A percentile compares a stretch with the other conserved stretches of the same genome.
phyloP scores from a whole-genome alignment of 1,140 invertebrate species.

The Megathymus violae region DNA sequence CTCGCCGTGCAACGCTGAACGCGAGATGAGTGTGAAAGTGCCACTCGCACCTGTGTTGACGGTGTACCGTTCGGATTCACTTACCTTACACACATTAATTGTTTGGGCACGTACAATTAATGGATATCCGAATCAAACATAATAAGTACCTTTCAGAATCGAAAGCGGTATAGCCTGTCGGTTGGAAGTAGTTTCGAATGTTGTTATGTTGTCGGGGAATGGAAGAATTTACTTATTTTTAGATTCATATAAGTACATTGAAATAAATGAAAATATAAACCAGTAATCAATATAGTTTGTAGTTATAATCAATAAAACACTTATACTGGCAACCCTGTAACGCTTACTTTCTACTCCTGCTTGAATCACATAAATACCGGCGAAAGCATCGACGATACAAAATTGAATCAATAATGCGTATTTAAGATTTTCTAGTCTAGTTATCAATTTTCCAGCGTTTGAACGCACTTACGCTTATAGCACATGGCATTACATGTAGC shows the following conservation, averaged over 20 bases:
- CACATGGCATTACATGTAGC: constrained; percentile 54
- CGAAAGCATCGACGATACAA: constrained; percentile 63
- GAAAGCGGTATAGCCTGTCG: not conserved
- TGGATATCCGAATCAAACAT: not conserved
- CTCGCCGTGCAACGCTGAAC: constrained; percentile 31
- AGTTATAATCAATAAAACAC: not conserved
- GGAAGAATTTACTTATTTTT: too few relatives aligned
- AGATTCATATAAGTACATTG: too few relatives aligned
- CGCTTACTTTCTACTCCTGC: constrained; percentile 56
- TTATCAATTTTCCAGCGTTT: constrained; percentile 48
- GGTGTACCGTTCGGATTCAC: constrained; percentile 60
- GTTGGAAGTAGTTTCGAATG: constrained; percentile 9
- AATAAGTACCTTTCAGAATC: not conserved
- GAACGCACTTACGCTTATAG: constrained; percentile 55
- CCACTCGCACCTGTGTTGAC: constrained; percentile 53
- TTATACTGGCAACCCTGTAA: not conserved
- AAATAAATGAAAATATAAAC: too few relatives aligned
- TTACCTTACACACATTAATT: constrained; percentile 56
- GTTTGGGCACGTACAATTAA: constrained; percentile 40
- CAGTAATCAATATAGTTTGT: too few relatives aligned
- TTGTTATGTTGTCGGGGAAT: too few relatives aligned
- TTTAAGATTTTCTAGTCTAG: constrained; percentile 61
- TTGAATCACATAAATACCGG: constrained; percentile 45
- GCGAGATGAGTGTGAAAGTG: constrained; percentile 70
- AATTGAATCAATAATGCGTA: constrained; percentile 57